Percentiles rank a stretch among this genome's conserved stretches.
phyloP scores from a whole-genome alignment of 2,797 vertebrate species.

The Tapera naevia region DNA sequence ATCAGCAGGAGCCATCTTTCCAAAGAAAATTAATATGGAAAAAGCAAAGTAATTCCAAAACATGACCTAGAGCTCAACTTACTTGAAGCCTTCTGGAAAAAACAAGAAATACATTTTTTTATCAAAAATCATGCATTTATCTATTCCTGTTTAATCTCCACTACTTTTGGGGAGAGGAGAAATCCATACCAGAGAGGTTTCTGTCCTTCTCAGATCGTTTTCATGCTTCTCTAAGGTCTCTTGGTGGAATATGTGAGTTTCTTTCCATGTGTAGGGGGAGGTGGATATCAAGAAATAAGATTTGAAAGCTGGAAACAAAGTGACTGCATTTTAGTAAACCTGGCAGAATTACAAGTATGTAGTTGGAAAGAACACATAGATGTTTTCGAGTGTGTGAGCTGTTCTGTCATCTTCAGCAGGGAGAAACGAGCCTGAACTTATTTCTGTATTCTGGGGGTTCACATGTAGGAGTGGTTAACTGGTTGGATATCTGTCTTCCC shows the following conservation, averaged over 20 bases:
- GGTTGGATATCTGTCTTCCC: not conserved
- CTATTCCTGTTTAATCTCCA: not conserved
- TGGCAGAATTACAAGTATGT: not conserved
- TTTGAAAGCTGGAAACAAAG: not conserved
- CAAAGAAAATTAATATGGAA: not conserved
- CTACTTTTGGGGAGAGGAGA: not conserved
- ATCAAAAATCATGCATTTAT: not conserved
- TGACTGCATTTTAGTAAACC: not conserved
- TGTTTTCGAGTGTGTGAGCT: not conserved
- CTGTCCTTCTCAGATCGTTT: not conserved
- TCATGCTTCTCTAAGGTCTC: not conserved
- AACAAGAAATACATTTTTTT: not conserved
- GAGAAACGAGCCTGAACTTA: not conserved
- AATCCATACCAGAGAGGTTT: not conserved
- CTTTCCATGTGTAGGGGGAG: not conserved
- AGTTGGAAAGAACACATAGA: not conserved
- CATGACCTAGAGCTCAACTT: not conserved
- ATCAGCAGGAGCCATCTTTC: not conserved
- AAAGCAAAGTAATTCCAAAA: not conserved
- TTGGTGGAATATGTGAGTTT: not conserved
- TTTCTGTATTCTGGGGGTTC: not conserved
- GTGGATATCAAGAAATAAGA: not conserved
- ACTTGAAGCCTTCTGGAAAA: not conserved
- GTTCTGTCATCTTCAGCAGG: not conserved
- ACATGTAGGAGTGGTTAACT: not conserved